Base-by-base conservation (phyloP, 2,888 invertebrate species). In the Eurytoma californica region DNA sequence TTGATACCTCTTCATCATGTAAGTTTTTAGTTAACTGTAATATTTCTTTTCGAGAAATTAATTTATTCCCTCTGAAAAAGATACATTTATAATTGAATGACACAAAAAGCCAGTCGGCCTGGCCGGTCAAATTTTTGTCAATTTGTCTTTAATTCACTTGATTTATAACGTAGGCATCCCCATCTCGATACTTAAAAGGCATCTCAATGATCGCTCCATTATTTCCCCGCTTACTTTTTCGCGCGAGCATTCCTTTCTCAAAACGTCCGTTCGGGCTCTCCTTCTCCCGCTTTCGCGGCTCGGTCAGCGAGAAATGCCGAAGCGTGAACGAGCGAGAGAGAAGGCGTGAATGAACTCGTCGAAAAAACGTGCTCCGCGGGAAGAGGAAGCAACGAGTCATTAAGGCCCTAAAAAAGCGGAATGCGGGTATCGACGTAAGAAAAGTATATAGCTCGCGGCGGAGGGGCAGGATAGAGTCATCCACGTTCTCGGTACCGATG, bases 391-490 rank as follows among this genome's bases (percentile, higher is more conserved):
- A 78, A 80, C 65, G 57, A 70, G 78, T 81, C 82, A 82, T 82
- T 84, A 82, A 81, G 47, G 73, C 74, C 60, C 61, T 28, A 75
- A 83, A 83, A 83, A 83, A 83, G 82, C 72, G 80, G 82, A 82
- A 84, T 83, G 83, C 81, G 75, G 82, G 81, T 82, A 83, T 83
- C 80, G 80, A 79, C 78, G 77, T 77, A 81, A 81, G 79, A 82
- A 81, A 79, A 79, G 76, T 80, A 81, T 69, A 77, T 70, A 79
- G 79, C 77, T 79, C 67, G 74, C 58, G 73, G 68, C 77, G 67
- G 57, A 79, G 57, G 82, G 77, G 77, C 39, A 7, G 81, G 82
- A 83, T 82, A 70, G 77, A 82, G 80, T 81, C 82, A 81, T 83
- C 77, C 79, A 80, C 81, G 81, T 80, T 81, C 80, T 81, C 72